A percentile compares a stretch with the other conserved stretches of the same genome.
Evolutionary conservation across 2,888 invertebrate species (phyloP).

Genomic region (Pollenia griseotomentosa): DNA sequence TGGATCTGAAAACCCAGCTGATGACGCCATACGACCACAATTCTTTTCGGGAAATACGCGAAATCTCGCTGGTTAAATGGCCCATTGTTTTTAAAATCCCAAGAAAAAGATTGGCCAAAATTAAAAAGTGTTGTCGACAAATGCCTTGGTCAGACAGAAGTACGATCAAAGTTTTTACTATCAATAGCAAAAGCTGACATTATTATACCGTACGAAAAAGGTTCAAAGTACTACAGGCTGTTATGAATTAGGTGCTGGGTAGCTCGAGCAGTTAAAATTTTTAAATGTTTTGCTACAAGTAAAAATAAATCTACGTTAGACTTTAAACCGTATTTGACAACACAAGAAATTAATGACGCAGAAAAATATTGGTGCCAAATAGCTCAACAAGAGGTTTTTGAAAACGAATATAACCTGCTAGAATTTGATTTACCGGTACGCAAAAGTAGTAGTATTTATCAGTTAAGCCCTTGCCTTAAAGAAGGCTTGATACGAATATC

Average conservation of each 20-base stretch:
- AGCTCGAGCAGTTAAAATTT: constrained; percentile 20
- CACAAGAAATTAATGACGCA: constrained; percentile 14
- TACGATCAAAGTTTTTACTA: neutral
- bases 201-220: neutral
- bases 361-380: constrained; percentile 39
- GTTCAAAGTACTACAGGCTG: constrained; percentile 12
- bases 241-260: constrained; percentile 18
- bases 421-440: neutral
- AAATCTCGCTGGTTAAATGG: constrained; percentile 21
- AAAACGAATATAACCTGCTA: neutral
- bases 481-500: constrained; percentile 14
- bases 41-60: neutral
- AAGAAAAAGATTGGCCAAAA: neutral
- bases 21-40: constrained; percentile 3
- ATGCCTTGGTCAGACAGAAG: neutral
- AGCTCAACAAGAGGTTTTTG: constrained; percentile 29
- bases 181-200: neutral
- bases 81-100: neutral
- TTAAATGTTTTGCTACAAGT: constrained; percentile 29
- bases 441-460: constrained; percentile 20
- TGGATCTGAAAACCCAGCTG: constrained; percentile 5
- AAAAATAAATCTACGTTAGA: constrained; percentile 4
- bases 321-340: constrained; percentile 6
- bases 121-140: neutral
- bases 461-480: neutral